These are phyloP conservation scores for Rhopalosiphum padi DNA, from an alignment of 1,140 invertebrate genomes.

Conservation along the genomic window DNA sequence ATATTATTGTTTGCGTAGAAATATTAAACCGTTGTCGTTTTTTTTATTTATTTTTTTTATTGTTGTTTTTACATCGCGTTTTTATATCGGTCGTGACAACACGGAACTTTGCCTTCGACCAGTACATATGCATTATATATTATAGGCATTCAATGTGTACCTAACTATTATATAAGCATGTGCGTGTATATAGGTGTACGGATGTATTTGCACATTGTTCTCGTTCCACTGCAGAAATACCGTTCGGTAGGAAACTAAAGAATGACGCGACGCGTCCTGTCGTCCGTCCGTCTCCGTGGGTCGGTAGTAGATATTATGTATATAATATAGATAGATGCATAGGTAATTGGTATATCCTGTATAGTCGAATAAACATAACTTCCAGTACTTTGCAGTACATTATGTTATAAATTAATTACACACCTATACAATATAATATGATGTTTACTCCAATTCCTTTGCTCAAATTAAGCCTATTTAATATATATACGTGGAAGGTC, in stretches of 20 bases:
- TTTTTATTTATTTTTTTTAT: not conserved
- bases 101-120: not conserved
- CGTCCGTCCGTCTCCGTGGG: not conserved
- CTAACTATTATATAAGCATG: not conserved
- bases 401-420: too few relatives aligned
- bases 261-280: not conserved
- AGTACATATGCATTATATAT: not conserved
- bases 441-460: too few relatives aligned
- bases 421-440: too few relatives aligned
- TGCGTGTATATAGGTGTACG: not conserved
- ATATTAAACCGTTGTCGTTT: not conserved
- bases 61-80: not conserved
- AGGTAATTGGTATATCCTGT: too few relatives aligned
- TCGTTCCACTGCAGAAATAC: not conserved
- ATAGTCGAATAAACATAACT: too few relatives aligned
- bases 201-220: not conserved
- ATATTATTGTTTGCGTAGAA: not conserved
- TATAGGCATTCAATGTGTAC: not conserved
- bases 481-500: too few relatives aligned
- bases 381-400: too few relatives aligned
- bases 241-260: not conserved
- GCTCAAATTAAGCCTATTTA: too few relatives aligned
- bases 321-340: too few relatives aligned
- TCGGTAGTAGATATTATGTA: too few relatives aligned
- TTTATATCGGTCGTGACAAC: slow-evolving; percentile 17